These are phyloP conservation scores for Maniola hyperantus DNA, from an alignment of 2,888 invertebrate species.

Conservation along the genomic window DNA sequence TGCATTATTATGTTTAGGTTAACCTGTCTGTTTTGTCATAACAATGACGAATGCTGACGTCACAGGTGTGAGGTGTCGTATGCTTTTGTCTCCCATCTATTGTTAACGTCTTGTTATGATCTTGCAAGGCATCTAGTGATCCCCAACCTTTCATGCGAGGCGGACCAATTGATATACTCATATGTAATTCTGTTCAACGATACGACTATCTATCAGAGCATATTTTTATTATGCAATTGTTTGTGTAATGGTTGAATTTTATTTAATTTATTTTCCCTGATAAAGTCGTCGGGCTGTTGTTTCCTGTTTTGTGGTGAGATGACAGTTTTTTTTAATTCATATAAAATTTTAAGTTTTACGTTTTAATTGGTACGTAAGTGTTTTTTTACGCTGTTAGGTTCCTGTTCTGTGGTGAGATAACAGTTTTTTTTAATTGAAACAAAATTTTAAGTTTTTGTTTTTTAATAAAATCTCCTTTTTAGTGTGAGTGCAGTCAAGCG, in stretches of 20 bases:
- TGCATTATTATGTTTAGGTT: slow-evolving; percentile 6
- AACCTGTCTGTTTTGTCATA: slow-evolving; percentile 25
- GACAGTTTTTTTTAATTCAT: neutral
- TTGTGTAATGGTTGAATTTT: neutral
- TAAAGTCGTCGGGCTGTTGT: no score
- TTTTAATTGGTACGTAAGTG: no score
- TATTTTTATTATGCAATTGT: neutral
- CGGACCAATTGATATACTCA: slow-evolving; percentile 4
- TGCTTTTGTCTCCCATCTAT: slow-evolving; percentile 31
- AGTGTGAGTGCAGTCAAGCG: no score
- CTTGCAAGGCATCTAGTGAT: slow-evolving; percentile 21
- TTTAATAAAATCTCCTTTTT: no score
- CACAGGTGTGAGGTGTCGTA: slow-evolving; percentile 17
- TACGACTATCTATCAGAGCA: neutral
- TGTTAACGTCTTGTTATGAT: slow-evolving; percentile 27
- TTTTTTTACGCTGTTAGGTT: no score
- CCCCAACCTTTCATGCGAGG: slow-evolving; percentile 5
- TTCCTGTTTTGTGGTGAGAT: neutral
- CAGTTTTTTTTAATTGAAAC: no score
- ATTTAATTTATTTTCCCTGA: neutral
- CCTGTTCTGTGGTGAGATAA: no score
- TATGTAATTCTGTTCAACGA: neutral
- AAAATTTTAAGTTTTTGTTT: no score
- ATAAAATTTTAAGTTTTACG: no score
- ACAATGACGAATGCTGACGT: slow-evolving; percentile 25